A percentile compares a stretch with the other conserved stretches of the same genome.
Evolutionary conservation across 2,888 invertebrate genomes (phyloP).

Genomic region (Dasypolia templi): DNA sequence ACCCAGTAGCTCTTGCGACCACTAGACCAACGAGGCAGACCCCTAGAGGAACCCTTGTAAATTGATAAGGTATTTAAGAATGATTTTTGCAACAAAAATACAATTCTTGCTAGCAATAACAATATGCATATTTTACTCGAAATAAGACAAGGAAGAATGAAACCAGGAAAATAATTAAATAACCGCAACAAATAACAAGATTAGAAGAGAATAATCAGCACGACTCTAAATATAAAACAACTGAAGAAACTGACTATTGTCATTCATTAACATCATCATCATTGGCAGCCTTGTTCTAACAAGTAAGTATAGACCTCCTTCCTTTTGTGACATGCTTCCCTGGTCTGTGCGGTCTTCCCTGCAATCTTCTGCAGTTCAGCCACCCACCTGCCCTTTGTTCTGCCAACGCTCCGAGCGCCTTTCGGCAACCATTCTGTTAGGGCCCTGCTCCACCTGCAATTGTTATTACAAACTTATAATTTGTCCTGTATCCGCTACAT

Average conservation of each 20-base stretch:
- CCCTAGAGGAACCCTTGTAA: neutral
- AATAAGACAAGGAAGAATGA: constrained; percentile 31
- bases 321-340: neutral
- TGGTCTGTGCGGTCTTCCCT: neutral
- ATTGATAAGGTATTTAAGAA: neutral
- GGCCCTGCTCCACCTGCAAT: neutral
- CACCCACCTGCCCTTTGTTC: neutral
- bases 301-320: neutral
- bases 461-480: neutral
- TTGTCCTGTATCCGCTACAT: neutral
- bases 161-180: constrained; percentile 52
- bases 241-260: neutral
- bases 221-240: constrained; percentile 35
- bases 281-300: neutral
- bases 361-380: neutral
- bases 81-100: constrained; percentile 17
- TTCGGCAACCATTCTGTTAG: neutral
- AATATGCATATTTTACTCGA: neutral
- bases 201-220: constrained; percentile 56
- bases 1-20: too few relatives aligned
- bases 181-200: constrained; percentile 37
- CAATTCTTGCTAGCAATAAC: constrained; percentile 8
- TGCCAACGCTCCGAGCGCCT: neutral
- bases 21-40: too few relatives aligned
- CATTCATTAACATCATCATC: neutral